A percentile compares a stretch with the other conserved stretches of the same genome.
Conservation (phyloP, 2,888 invertebrate genomes). For the Ennomos erosarius region DNA sequence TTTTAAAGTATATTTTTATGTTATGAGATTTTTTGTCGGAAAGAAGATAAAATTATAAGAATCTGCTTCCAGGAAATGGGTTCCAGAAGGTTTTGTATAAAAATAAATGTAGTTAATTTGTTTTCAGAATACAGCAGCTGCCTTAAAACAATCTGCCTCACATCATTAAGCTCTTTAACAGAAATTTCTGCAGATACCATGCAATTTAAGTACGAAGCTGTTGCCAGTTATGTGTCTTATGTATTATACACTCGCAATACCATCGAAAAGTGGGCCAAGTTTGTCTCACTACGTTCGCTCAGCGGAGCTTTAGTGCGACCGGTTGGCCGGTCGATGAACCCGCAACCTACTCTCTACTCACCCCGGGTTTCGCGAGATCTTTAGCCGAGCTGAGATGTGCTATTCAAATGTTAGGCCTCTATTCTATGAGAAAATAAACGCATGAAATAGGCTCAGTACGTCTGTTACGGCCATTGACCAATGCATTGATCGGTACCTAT, state of each 20-base stretch:
- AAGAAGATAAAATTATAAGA: too few species aligned
- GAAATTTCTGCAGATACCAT: neutral
- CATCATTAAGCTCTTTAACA: neutral
- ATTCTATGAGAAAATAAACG: slow-evolving; percentile 4
- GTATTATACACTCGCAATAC: slow-evolving; percentile 47
- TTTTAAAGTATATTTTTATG: neutral
- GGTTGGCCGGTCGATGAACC: slow-evolving; percentile 77
- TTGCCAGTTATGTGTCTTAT: slow-evolving; percentile 20
- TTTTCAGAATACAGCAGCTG: slow-evolving; percentile 1
- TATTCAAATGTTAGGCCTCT: slow-evolving; percentile 20
- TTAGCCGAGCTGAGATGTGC: slow-evolving; percentile 29
- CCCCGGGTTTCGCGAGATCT: slow-evolving; percentile 37
- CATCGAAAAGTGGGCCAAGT: slow-evolving; percentile 79
- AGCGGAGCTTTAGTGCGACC: slow-evolving; percentile 78
- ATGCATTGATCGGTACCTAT: neutral
- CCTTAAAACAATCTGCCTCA: neutral
- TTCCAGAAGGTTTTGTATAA: too few species aligned
- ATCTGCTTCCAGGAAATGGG: too few species aligned
- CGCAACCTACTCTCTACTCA: slow-evolving; percentile 75
- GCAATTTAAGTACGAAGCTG: slow-evolving; percentile 3
- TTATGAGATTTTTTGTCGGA: too few species aligned
- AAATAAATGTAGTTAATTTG: slow-evolving; percentile 10
- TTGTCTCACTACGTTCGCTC: slow-evolving; percentile 68
- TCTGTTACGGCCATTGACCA: neutral
- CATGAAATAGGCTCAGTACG: neutral